These are phyloP conservation scores for Arizona elegans DNA, from an alignment of 2,113 vertebrate species.

Conservation along the genomic window DNA sequence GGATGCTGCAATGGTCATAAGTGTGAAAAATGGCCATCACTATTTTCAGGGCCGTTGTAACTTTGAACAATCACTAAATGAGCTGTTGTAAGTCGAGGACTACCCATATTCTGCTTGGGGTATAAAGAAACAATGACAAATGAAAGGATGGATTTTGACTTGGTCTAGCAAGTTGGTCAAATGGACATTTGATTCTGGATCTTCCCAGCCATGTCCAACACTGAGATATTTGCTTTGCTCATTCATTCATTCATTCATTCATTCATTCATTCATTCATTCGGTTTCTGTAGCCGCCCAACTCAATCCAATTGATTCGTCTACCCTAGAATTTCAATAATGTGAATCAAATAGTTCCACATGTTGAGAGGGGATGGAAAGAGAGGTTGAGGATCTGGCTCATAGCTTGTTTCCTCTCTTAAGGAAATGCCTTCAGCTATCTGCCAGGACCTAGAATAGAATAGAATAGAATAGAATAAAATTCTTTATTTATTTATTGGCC, in stretches of 20 bases:
- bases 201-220: background rate
- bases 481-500: no score
- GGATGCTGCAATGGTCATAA: no score
- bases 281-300: no score
- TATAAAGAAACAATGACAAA: background rate
- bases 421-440: slow-evolving; percentile 8
- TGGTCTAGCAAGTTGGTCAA: background rate
- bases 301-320: background rate
- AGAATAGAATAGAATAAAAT: no score
- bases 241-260: no score
- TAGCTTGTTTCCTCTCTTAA: background rate
- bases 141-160: background rate
- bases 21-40: no score
- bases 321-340: background rate
- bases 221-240: background rate
- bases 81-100: no score
- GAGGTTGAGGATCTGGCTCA: background rate
- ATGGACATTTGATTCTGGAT: background rate
- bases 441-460: no score
- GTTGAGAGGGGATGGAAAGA: slow-evolving; percentile 1
- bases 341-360: slow-evolving; percentile 5
- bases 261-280: no score
- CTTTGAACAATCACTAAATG: no score
- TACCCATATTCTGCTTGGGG: no score
- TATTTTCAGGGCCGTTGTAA: no score